Conservation (phyloP, 2,888 invertebrate genomes). For the Rhodophaea formosa region DNA sequence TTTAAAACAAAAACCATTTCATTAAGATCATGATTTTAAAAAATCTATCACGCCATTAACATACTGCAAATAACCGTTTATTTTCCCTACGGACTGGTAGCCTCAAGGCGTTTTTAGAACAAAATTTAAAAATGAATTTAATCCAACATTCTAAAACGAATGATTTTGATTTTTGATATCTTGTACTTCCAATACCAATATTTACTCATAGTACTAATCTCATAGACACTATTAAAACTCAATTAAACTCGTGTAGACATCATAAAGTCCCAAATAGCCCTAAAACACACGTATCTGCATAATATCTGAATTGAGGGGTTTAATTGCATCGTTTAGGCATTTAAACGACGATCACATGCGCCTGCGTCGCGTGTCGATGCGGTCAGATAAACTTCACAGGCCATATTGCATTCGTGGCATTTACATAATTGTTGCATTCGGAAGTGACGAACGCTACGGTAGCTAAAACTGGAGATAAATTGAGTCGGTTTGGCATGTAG, state of each 20-base stretch:
- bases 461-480: neutral
- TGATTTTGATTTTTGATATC: no score
- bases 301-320: conserved; percentile 7
- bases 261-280: neutral
- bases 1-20: no score
- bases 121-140: no score
- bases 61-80: no score
- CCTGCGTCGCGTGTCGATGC: conserved; percentile 72
- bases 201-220: no score
- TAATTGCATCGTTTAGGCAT: conserved; percentile 41
- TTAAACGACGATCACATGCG: conserved; percentile 56
- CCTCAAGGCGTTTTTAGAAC: no score
- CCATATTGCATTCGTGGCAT: conserved; percentile 77
- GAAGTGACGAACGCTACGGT: neutral
- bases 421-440: conserved; percentile 68
- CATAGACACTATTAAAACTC: neutral
- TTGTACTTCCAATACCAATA: no score
- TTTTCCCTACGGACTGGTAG: no score
- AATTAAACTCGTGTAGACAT: conserved; percentile 1
- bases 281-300: conserved; percentile 9
- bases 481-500: no score
- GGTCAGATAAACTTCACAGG: conserved; percentile 66
- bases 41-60: no score
- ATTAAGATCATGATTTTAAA: no score
- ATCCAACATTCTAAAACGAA: no score